These are phyloP conservation scores for Embiotoca jacksoni DNA, from an alignment of 2,113 vertebrate genomes.

Conservation along the genomic window DNA sequence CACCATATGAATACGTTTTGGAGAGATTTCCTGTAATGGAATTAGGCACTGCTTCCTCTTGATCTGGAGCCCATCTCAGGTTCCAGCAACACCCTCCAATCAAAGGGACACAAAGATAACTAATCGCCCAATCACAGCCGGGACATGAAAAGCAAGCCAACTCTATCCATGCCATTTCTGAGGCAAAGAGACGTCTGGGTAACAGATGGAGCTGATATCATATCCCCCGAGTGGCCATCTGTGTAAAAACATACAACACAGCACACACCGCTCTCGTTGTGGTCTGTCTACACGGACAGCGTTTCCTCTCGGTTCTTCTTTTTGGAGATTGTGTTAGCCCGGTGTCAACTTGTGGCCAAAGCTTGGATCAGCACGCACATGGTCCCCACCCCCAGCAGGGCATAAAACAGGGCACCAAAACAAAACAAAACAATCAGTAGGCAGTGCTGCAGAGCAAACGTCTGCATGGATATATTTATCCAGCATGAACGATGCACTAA, in stretches of 20 bases:
- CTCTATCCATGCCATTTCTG: constrained; percentile 43
- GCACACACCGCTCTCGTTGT: constrained; percentile 56
- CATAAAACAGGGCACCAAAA: background rate
- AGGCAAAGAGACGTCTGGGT: constrained; percentile 59
- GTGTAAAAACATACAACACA: constrained; percentile 55
- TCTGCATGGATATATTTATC: background rate
- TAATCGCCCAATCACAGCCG: constrained; percentile 59
- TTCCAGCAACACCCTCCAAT: constrained; percentile 69
- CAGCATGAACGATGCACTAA: background rate
- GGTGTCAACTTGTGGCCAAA: constrained; percentile 35
- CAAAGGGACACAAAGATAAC: constrained; percentile 53
- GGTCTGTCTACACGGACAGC: constrained; percentile 47
- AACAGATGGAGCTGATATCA: constrained; percentile 71
- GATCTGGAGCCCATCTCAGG: constrained; percentile 26
- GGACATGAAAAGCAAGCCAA: constrained; percentile 53
- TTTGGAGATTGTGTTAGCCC: constrained; percentile 31
- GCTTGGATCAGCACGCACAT: background rate
- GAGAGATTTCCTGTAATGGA: constrained; percentile 18
- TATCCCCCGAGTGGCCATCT: constrained; percentile 57
- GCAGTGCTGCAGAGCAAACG: no score
- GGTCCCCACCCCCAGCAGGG: constrained; percentile 1
- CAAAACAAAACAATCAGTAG: background rate
- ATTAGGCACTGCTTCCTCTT: constrained; percentile 29
- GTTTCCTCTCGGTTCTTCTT: constrained; percentile 48
- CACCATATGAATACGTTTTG: background rate